These are phyloP conservation scores for Chloropsis cyanopogon DNA, from an alignment of 2,113 vertebrate species.

Conservation along the genomic window DNA sequence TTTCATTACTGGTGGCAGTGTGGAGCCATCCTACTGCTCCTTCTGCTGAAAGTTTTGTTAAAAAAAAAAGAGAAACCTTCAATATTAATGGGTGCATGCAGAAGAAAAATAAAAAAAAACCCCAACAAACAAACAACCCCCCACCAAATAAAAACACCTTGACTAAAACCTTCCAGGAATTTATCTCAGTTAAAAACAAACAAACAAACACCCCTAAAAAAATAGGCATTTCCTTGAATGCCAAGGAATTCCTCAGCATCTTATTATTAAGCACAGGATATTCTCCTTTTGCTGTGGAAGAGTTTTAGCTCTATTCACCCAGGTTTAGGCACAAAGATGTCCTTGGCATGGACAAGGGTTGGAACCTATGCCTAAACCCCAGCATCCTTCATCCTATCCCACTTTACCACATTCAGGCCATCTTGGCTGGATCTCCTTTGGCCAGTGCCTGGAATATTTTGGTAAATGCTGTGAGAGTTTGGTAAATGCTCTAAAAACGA, in stretches of 20 bases:
- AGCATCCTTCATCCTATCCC: accelerated
- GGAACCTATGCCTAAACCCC: accelerated
- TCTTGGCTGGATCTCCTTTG: background rate
- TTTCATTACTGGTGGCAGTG: conserved; percentile 43
- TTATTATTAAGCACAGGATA: accelerated
- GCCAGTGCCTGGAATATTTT: accelerated
- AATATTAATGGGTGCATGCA: background rate
- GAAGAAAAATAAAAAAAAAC: background rate
- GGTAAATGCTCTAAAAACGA: background rate
- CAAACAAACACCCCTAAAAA: background rate
- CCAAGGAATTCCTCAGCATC: background rate
- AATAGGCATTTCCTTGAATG: accelerated
- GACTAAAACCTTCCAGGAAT: background rate
- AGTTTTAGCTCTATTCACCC: background rate
- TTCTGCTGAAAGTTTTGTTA: background rate
- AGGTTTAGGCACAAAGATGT: background rate
- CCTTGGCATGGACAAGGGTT: background rate
- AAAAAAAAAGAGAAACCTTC: background rate
- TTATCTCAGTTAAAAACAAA: background rate
- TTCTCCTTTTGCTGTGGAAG: accelerated
- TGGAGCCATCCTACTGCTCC: background rate
- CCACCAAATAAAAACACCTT: background rate
- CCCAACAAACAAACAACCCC: too few species aligned
- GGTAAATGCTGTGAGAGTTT: background rate
- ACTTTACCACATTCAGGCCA: accelerated